These are phyloP conservation scores for Peromyscus leucopus DNA, from an alignment of 2,113 vertebrate species.

Conservation along the genomic window DNA sequence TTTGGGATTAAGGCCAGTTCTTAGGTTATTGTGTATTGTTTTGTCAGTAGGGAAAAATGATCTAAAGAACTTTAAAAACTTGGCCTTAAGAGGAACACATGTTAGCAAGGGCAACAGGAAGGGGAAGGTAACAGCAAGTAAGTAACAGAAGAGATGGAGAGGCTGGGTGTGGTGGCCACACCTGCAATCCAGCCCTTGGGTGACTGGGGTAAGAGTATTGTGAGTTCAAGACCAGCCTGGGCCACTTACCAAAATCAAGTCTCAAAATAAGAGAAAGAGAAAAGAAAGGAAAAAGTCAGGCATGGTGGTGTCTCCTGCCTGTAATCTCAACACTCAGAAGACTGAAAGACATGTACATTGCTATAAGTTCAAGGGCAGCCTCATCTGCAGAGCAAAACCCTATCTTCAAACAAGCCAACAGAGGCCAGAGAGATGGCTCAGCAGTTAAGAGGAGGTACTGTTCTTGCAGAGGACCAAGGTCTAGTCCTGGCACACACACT, in stretches of 20 bases:
- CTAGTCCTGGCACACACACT: neutral
- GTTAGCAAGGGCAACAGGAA: neutral
- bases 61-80: constrained; percentile 36
- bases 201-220: neutral
- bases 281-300: neutral
- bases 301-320: neutral
- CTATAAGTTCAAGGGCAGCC: neutral
- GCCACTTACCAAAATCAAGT: neutral
- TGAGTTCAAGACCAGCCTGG: neutral
- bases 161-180: neutral
- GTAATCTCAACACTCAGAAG: neutral
- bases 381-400: too few species aligned
- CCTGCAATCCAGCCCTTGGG: neutral
- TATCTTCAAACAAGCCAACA: neutral
- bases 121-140: too few species aligned
- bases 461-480: neutral
- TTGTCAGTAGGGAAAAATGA: constrained; percentile 34
- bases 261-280: neutral
- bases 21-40: neutral
- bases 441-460: neutral
- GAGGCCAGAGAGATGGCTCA: neutral
- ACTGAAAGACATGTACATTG: neutral
- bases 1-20: neutral
- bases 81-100: neutral
- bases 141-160: neutral